Evolutionary conservation across 92 coral and sea anemone genomes (phyloP).

Genomic region (Actinernus sp.): DNA sequence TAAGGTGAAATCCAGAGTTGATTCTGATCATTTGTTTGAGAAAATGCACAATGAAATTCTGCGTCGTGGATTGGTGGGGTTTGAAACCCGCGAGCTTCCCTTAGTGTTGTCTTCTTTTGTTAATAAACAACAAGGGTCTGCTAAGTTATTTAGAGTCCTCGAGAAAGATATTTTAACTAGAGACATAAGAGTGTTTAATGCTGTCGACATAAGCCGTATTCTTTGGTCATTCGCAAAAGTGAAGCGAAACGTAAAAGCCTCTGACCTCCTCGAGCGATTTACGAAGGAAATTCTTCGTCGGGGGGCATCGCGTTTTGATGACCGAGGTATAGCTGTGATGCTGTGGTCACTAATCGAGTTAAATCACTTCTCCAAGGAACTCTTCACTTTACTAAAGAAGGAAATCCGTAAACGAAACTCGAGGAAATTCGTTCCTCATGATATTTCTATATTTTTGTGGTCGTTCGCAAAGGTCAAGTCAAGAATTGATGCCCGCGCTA

Average conservation of each 20-base stretch:
- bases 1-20: constrained; percentile 3
- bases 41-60: constrained; percentile 9
- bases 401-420: constrained; percentile 10
- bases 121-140: neutral
- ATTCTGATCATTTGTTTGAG: neutral
- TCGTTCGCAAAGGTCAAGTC: constrained; percentile 25
- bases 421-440: constrained; percentile 3
- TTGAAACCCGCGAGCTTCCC: constrained; percentile 7
- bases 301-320: constrained; percentile 22
- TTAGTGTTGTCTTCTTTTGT: constrained; percentile 3
- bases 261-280: constrained; percentile 16
- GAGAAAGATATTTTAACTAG: constrained; percentile 23
- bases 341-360: constrained; percentile 28
- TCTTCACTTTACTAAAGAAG: constrained; percentile 13
- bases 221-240: constrained; percentile 35
- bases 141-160: neutral
- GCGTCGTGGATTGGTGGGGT: constrained; percentile 4
- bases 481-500: constrained; percentile 2
- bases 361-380: constrained; percentile 17
- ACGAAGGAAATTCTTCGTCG: constrained; percentile 18
- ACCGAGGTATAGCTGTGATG: constrained; percentile 31
- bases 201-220: constrained; percentile 11
- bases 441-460: constrained; percentile 10
- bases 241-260: constrained; percentile 1
- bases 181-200: constrained; percentile 9